Evolutionary conservation across 2,113 vertebrate species (phyloP).

Genomic region (Garra rufa): DNA sequence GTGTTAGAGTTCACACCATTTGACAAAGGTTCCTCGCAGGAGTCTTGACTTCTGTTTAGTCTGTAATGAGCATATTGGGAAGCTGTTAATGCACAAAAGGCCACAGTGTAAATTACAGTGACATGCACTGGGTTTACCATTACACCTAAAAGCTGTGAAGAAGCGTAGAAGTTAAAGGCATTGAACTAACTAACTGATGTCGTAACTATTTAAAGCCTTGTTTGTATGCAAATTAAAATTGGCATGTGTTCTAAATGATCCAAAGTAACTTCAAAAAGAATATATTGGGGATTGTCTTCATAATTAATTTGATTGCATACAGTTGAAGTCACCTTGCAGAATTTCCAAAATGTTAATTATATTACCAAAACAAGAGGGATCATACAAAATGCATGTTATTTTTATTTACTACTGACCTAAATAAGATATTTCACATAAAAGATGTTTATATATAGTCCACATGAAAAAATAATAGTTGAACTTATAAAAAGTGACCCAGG

Average conservation of each 20-base stretch:
- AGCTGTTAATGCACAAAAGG: constrained; percentile 62
- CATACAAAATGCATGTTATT: too few relatives aligned
- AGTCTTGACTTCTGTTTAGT: constrained; percentile 62
- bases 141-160: neutral
- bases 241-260: neutral
- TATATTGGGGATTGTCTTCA: neutral
- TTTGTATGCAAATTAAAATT: neutral
- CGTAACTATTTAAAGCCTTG: neutral
- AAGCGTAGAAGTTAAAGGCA: neutral
- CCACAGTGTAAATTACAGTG: constrained; percentile 57
- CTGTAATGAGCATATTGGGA: constrained; percentile 47
- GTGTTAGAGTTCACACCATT: constrained; percentile 55
- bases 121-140: constrained; percentile 35
- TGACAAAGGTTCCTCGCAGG: constrained; percentile 36
- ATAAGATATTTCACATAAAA: too few relatives aligned
- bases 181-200: neutral
- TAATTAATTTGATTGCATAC: too few relatives aligned
- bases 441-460: too few relatives aligned
- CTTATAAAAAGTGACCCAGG: too few relatives aligned
- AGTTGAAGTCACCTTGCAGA: too few relatives aligned
- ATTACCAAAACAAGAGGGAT: too few relatives aligned
- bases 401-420: too few relatives aligned
- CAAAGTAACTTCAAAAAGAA: neutral
- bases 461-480: too few relatives aligned
- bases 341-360: too few relatives aligned